These are phyloP conservation scores for Carterocephalus palaemon DNA, from an alignment of 2,888 invertebrate species.

Conservation along the genomic window DNA sequence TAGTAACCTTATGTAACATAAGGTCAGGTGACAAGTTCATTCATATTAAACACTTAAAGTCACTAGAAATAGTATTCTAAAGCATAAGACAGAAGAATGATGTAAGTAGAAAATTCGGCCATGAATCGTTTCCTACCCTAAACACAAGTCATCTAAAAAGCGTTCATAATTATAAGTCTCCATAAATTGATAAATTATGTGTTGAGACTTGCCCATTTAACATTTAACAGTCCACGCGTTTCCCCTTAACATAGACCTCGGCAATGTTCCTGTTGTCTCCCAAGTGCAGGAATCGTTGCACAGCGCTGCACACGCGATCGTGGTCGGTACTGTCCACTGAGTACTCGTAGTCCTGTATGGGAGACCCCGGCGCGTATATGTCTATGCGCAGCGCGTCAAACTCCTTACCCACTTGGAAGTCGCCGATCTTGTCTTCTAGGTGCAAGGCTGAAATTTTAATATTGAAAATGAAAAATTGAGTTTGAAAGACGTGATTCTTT, in stretches of 20 bases:
- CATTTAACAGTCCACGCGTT: too few species aligned
- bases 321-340: slow-evolving; percentile 41
- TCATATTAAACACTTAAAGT: too few species aligned
- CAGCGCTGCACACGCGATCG: too few species aligned
- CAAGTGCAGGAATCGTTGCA: slow-evolving; percentile 87
- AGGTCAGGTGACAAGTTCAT: too few species aligned
- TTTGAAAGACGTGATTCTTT: not conserved
- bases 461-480: slow-evolving; percentile 9
- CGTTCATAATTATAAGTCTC: too few species aligned
- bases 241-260: slow-evolving; percentile 87
- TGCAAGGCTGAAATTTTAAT: slow-evolving; percentile 85
- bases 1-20: not conserved
- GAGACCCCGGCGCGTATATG: slow-evolving; percentile 69
- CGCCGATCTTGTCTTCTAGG: slow-evolving; percentile 86
- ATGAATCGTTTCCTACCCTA: not conserved
- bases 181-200: too few species aligned
- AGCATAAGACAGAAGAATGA: too few species aligned
- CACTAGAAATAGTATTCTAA: too few species aligned
- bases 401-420: slow-evolving; percentile 88
- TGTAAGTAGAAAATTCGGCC: too few species aligned
- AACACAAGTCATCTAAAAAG: too few species aligned
- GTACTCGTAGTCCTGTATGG: slow-evolving; percentile 70
- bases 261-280: slow-evolving; percentile 91
- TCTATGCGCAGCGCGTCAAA: slow-evolving; percentile 92
- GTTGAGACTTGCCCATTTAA: too few species aligned